Conservation (phyloP, 2,888 invertebrate genomes). For the Synergus itoensis region DNA sequence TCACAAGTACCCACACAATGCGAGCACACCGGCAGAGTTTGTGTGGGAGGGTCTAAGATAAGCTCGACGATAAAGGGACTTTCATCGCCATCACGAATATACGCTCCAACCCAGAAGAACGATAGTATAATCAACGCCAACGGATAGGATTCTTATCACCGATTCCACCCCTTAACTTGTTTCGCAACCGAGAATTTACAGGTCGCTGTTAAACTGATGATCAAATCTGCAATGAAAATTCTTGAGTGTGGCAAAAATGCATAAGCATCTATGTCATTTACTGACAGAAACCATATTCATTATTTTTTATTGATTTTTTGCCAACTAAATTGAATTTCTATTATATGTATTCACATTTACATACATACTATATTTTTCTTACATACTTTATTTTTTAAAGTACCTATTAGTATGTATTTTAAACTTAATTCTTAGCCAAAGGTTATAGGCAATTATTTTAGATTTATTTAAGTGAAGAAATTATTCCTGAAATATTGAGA, state of each 20-base stretch:
- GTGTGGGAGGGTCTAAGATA: constrained; percentile 29
- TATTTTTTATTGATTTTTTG: too few species aligned
- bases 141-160: constrained; percentile 38
- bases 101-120: constrained; percentile 25
- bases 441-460: too few species aligned
- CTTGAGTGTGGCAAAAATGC: neutral
- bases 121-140: constrained; percentile 44
- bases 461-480: too few species aligned
- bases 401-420: too few species aligned
- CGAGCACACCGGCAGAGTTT: neutral
- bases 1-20: constrained; percentile 6
- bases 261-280: neutral
- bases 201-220: neutral
- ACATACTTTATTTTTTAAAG: too few species aligned
- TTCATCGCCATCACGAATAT: constrained; percentile 40
- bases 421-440: too few species aligned
- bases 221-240: neutral
- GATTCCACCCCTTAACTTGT: constrained; percentile 34
- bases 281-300: too few species aligned
- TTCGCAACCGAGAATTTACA: neutral
- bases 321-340: too few species aligned
- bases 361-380: too few species aligned
- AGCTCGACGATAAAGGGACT: constrained; percentile 47
- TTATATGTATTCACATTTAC: too few species aligned
- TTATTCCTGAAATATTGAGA: too few species aligned